Conservation (phyloP, 2,888 invertebrate genomes). For the Stomorhina lunata region DNA sequence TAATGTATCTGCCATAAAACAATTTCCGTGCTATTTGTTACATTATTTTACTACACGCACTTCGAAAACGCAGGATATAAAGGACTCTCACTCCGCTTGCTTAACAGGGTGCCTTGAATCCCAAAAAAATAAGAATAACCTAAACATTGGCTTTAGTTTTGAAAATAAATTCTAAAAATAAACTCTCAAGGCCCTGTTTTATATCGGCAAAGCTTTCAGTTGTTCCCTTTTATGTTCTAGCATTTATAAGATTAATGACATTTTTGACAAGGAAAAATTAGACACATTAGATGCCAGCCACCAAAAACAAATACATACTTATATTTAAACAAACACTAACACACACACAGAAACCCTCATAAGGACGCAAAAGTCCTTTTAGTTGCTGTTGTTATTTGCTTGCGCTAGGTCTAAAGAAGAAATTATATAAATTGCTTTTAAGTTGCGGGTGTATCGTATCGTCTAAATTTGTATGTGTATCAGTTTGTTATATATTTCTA, state of each 20-base stretch:
- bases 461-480: slow-evolving; percentile 14
- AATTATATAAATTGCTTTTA: slow-evolving; percentile 59
- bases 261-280: slow-evolving; percentile 79
- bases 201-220: too few relatives aligned
- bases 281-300: slow-evolving; percentile 70
- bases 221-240: too few relatives aligned
- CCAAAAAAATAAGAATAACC: too few relatives aligned
- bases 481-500: slow-evolving; percentile 14
- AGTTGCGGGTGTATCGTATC: slow-evolving; percentile 28
- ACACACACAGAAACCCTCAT: background rate
- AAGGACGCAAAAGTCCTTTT: slow-evolving; percentile 18
- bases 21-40: slow-evolving; percentile 68
- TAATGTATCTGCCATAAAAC: slow-evolving; percentile 50
- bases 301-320: slow-evolving; percentile 29
- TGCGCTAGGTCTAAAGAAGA: slow-evolving; percentile 19
- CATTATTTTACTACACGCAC: slow-evolving; percentile 50
- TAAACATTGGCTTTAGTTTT: too few relatives aligned
- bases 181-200: too few relatives aligned
- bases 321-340: background rate
- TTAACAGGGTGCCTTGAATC: too few relatives aligned
- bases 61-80: background rate
- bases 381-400: background rate
- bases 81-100: too few relatives aligned
- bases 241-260: slow-evolving; percentile 75
- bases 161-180: too few relatives aligned